phyloP scores from a whole-genome alignment of 2,888 invertebrate species.

The Polylopha cassiicola region DNA sequence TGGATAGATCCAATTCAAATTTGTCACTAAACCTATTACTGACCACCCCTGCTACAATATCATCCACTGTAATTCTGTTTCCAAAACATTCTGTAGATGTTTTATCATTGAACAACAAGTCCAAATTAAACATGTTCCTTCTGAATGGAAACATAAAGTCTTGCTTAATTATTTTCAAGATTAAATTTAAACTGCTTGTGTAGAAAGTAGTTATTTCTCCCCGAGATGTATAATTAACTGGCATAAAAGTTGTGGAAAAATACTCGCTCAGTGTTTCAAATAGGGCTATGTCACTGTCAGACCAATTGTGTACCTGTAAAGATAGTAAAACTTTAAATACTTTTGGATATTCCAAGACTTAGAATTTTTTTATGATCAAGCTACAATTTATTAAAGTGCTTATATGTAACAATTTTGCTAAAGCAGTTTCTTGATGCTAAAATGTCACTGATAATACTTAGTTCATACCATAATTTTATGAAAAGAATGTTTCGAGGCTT shows the following conservation, averaged over 20 bases:
- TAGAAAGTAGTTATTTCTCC: conserved; percentile 51
- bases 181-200: conserved; percentile 49
- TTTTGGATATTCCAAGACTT: not conserved
- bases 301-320: conserved; percentile 61
- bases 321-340: conserved; percentile 6
- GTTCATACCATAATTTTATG: conserved; percentile 60
- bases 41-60: conserved; percentile 50
- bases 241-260: conserved; percentile 44
- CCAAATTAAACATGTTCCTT: conserved; percentile 55
- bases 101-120: conserved; percentile 59
- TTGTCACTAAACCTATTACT: conserved; percentile 48
- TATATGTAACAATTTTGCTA: not conserved
- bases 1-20: conserved; percentile 54
- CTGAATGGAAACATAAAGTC: conserved; percentile 61
- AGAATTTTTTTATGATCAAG: not conserved
- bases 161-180: conserved; percentile 50
- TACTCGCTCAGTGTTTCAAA: conserved; percentile 50
- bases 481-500: conserved; percentile 47
- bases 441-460: conserved; percentile 5
- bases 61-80: conserved; percentile 42
- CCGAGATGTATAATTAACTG: conserved; percentile 42
- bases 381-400: conserved; percentile 1
- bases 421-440: not conserved
- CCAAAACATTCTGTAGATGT: conserved; percentile 52
- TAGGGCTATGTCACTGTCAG: conserved; percentile 36